Evolutionary conservation across 2,113 vertebrate genomes (phyloP).

Genomic region (Plotosus lineatus): DNA sequence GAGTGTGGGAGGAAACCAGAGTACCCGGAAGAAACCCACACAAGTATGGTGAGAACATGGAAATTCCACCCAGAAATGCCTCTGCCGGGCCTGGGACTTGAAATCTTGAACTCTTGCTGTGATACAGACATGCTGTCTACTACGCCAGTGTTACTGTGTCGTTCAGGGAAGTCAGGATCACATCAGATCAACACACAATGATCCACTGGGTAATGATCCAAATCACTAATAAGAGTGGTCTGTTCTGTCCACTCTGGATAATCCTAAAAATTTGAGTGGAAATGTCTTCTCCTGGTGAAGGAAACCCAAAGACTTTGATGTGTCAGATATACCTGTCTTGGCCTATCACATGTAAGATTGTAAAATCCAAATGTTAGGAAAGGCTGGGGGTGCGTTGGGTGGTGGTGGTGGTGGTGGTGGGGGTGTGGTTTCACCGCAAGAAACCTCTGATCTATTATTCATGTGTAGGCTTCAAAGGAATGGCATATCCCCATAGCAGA

Average conservation of each 20-base stretch:
- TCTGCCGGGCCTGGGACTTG: too few relatives aligned
- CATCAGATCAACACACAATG: background rate
- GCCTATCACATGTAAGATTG: conserved; percentile 2
- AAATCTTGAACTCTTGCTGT: too few relatives aligned
- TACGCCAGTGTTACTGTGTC: too few relatives aligned
- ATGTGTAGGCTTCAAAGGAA: conserved; percentile 48
- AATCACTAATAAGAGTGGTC: background rate
- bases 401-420: too few relatives aligned
- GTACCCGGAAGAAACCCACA: too few relatives aligned
- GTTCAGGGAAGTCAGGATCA: too few relatives aligned
- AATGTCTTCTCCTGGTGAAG: background rate
- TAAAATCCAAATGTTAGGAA: conserved; percentile 18
- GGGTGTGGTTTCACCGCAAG: conserved; percentile 21
- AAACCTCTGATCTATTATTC: conserved; percentile 48
- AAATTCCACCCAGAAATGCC: too few relatives aligned
- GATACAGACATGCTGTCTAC: too few relatives aligned
- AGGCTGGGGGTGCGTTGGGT: background rate
- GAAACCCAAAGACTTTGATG: background rate
- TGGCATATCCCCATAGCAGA: conserved; percentile 42
- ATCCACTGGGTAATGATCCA: conserved; percentile 4
- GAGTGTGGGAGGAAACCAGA: too few relatives aligned
- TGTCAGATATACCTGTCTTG: background rate
- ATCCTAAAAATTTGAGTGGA: background rate
- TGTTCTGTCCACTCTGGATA: background rate
- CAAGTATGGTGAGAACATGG: too few relatives aligned